phyloP scores from a whole-genome alignment of 2,888 invertebrate species.

The Atherix ibis region DNA sequence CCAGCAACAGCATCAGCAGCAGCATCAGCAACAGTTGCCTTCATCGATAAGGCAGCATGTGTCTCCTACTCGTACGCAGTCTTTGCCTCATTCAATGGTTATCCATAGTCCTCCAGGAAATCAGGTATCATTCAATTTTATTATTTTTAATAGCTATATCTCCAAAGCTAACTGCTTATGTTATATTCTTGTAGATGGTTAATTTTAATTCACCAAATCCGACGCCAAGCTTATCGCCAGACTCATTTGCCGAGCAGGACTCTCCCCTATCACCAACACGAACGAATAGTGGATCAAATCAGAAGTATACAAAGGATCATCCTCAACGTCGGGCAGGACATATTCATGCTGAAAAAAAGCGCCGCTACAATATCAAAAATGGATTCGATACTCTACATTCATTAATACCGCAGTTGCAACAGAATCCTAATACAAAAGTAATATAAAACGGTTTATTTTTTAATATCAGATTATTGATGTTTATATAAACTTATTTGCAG shows the following conservation, averaged over 20 bases:
- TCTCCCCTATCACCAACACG: conserved; percentile 44
- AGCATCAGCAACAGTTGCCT: too few relatives aligned
- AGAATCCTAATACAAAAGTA: conserved; percentile 80
- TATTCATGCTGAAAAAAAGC: conserved; percentile 90
- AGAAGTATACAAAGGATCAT: conserved; percentile 39
- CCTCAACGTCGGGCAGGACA: conserved; percentile 66
- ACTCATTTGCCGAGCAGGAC: conserved; percentile 29
- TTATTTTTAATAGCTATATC: too few relatives aligned
- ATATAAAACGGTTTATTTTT: background rate
- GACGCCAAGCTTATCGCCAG: conserved; percentile 19
- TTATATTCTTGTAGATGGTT: too few relatives aligned
- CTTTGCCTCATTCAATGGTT: conserved; percentile 24
- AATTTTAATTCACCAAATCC: too few relatives aligned
- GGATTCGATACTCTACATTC: conserved; percentile 90
- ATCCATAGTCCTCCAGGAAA: too few relatives aligned
- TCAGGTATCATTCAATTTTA: too few relatives aligned
- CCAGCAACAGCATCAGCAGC: conserved; percentile 21
- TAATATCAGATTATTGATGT: too few relatives aligned
- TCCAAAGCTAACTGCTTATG: too few relatives aligned
- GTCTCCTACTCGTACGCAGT: conserved; percentile 29
- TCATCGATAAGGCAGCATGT: too few relatives aligned
- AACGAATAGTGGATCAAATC: conserved; percentile 27
- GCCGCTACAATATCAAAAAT: conserved; percentile 89
- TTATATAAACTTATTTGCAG: too few relatives aligned
- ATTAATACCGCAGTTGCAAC: conserved; percentile 78